Base-by-base conservation (phyloP, 2,888 invertebrate genomes). In the Myathropa florea region DNA sequence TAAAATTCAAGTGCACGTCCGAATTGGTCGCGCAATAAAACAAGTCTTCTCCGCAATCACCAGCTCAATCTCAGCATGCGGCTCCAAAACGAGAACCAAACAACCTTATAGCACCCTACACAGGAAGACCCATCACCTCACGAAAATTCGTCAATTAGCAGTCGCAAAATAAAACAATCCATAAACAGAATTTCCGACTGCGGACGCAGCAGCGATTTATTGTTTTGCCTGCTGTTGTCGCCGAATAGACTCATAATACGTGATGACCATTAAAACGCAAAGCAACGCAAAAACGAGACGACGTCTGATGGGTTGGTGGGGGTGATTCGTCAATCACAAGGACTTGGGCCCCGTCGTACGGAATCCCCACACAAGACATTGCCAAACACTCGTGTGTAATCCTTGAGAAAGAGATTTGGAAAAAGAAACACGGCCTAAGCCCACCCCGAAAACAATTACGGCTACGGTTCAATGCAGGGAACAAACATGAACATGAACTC, bases 401-500 rank as follows among this genome's bases (percentile, higher is more conserved):
- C 83, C 78, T 71, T 86, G 86, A 36, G 57, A 82, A 72, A 70
- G 24, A 61, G 14, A 23, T 39, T 23, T 26, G 18, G 26, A 64
- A 57, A 26, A 55, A 39, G 21, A 33, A 30, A 63, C 63, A 61
- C 67, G 57, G 76, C 33, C 46, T 39, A 55, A 82, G 59, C 72
- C 36, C 21, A 70, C 33, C 21, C 53, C 23, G 18, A 46, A 46
- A n/a, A 76, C 64, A 71, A 78, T 73, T 82, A 72, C 63, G 57
- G 36, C 21, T 60, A 46, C 75, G 71, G 78, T 86, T 83, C 86
- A 86, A 57, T 86, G 75, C 73, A 77, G 65, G 60, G 14, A 33
- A 36, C 67, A 26, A 78, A 60, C 85, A 85, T 73, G 80, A 81
- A 85, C 77, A 83, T 86, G 82, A 86, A 82, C 82, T 86, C 86